Base-by-base conservation (phyloP, 2,797 vertebrate genomes). In the Gobionotothen gibberifrons region DNA sequence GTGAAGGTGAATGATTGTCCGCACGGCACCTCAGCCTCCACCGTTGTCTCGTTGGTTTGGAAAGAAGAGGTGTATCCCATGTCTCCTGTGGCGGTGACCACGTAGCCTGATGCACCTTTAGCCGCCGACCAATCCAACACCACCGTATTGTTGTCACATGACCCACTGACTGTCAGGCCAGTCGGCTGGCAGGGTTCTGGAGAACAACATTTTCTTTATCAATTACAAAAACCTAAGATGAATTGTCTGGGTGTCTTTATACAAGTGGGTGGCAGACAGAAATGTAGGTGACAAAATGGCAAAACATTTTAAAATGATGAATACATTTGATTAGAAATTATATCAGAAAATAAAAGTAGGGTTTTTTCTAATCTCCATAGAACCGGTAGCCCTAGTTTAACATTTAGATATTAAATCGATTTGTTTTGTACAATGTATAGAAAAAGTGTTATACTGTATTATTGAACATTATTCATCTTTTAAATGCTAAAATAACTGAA, bases 1-100 rank as follows among this genome's bases (percentile, higher is more conserved):
- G 82, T 92, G 67, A 95, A 89, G 53, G 14, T 93, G 66, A 90
- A 95, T 7, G 76, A 70, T 46, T 95, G 94, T 87, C 95, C 95
- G 29, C 95, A 96, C 9, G 70, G 84, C 49, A 95, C 83, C 3
- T 81, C 78, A 0, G 52, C n/a, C 49, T 83, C 72, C n/a, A 89
- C 17, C 5, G 1, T 68, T 0, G 90, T 89, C 16, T 81, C 70
- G 1, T 76, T 68, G 36, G 89, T 92, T 76, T 85, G 86, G 72
- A 90, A 88, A 32, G 78, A 52, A 0, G 49, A 55, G 3, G 26
- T 9, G 2, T 90, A 94, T 9, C 93, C 94, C 74, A 92, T 76
- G 74, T 92, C 66, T 79, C 95, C 94, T 1, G 13, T 15, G 29
- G 81, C 87, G 0, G 60, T 81, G 69, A 94, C 79, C 0, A 62